Base-by-base conservation (phyloP, 1,140 invertebrate species). In the Drosophila ananassae region DNA sequence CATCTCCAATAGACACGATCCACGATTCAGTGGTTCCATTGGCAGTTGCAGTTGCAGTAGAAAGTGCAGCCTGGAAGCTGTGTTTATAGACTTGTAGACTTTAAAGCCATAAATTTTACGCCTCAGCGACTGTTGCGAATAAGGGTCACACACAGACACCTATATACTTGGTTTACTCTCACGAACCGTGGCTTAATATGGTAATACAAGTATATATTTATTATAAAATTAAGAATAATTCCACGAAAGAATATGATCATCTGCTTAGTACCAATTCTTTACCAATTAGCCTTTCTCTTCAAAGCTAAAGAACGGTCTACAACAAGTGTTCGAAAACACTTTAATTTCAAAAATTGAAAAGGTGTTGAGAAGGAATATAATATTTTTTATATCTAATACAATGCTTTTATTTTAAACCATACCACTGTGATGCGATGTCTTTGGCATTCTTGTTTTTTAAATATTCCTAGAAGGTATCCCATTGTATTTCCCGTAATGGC, bases 41-140 rank as follows among this genome's bases (percentile, higher is more conserved):
- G 62, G 39, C 51, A 58, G 63, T 75, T 68, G 73, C 72, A 74
- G 72, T 74, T 63, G 78, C 73, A 78, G 80, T 83, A 84, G 82
- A 74, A 85, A 77, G 82, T 77, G 74, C 82, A 61, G 55, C 60
- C 82, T 87, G 83, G 83, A 87, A 89, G 83, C 83, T 87, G 83
- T 87, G 79, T 89, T 87, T 87, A 87, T 87, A 87, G 83, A 87
- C 83, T 82, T 87, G 82, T 81, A 76, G 82, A 83, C 79, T 87
- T 89, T 87, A 83, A 85, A 87, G 83, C 83, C 83, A 87, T 87
- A 87, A 87, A 87, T 87, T 87, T 89, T 87, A 87, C 83, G 83
- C 83, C 83, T 89, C 72, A 87, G 79, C 78, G 75, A 66, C 76
- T 25, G 83, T 87, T 87, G 83, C 83, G 83, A 87, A 87, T 89